Conservation (phyloP, 2,888 invertebrate genomes). For the Harpalus rufipes region DNA sequence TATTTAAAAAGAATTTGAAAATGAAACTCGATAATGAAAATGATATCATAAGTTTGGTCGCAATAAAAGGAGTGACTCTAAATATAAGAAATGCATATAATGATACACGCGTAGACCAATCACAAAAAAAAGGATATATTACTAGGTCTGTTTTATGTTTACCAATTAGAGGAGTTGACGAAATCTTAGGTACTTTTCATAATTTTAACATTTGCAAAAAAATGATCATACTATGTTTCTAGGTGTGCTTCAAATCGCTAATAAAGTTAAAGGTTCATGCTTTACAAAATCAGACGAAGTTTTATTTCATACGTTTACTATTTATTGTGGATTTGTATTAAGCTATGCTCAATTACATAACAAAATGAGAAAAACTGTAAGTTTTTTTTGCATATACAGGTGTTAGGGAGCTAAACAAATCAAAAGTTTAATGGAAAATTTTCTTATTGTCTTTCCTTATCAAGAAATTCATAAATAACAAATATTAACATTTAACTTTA, state of each 20-base stretch:
- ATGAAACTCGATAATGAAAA: conserved; percentile 78
- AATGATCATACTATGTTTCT: conserved; percentile 38
- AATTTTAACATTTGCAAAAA: neutral
- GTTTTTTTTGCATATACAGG: conserved; percentile 58
- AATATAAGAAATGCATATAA: conserved; percentile 80
- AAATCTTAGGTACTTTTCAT: conserved; percentile 77
- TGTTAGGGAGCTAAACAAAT: too few relatives aligned
- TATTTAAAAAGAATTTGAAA: conserved; percentile 79
- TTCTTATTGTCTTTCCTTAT: too few relatives aligned
- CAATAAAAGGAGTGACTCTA: conserved; percentile 77
- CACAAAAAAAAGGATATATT: conserved; percentile 80
- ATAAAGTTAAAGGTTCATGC: conserved; percentile 78
- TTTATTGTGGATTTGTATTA: conserved; percentile 80
- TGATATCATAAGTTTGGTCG: conserved; percentile 80
- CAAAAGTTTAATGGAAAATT: too few relatives aligned
- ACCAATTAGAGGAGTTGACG: conserved; percentile 79
- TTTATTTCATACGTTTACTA: conserved; percentile 80
- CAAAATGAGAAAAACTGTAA: conserved; percentile 78
- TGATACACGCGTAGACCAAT: conserved; percentile 74
- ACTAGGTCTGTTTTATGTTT: conserved; percentile 80
- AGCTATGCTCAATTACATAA: conserved; percentile 80
- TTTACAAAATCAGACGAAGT: conserved; percentile 80
- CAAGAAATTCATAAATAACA: too few relatives aligned
- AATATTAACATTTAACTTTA: too few relatives aligned
- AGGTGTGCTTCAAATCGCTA: conserved; percentile 81